phyloP scores from a whole-genome alignment of 2,113 vertebrate species.

The Recurvirostra avosetta region DNA sequence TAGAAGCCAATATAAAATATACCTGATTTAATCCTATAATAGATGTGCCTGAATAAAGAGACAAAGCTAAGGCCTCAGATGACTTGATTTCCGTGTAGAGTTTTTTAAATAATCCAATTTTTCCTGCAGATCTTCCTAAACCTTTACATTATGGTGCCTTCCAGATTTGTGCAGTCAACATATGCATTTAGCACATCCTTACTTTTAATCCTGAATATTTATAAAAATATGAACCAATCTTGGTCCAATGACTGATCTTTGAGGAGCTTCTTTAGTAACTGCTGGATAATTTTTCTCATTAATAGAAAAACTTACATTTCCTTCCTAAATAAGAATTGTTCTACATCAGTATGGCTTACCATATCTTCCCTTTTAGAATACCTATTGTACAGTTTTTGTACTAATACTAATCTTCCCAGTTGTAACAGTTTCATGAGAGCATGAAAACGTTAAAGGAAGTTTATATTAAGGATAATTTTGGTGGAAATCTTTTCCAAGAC shows the following conservation, averaged over 20 bases:
- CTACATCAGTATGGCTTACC: not conserved
- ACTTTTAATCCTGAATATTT: not conserved
- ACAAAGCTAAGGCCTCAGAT: not conserved
- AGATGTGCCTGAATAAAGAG: not conserved
- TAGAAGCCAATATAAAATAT: not conserved
- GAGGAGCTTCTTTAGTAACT: not conserved
- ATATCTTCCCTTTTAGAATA: not conserved
- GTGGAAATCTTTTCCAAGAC: not conserved
- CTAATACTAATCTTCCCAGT: not conserved
- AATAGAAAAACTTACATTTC: not conserved
- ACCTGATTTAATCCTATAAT: not conserved
- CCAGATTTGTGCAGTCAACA: not conserved
- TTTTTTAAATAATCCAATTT: not conserved
- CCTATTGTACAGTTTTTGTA: not conserved
- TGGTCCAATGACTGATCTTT: not conserved
- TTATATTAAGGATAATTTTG: not conserved
- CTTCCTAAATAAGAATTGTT: not conserved
- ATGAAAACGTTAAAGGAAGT: not conserved
- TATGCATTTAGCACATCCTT: not conserved
- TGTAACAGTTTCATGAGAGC: not conserved
- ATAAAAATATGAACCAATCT: not conserved
- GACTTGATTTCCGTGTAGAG: not conserved
- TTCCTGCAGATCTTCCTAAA: not conserved
- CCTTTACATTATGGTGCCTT: rapidly evolving
- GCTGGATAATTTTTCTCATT: not conserved